Percentiles rank a stretch among this genome's conserved stretches.
Evolutionary conservation across 2,797 vertebrate genomes (phyloP).

Genomic region (Scomberomorus guttatus): DNA sequence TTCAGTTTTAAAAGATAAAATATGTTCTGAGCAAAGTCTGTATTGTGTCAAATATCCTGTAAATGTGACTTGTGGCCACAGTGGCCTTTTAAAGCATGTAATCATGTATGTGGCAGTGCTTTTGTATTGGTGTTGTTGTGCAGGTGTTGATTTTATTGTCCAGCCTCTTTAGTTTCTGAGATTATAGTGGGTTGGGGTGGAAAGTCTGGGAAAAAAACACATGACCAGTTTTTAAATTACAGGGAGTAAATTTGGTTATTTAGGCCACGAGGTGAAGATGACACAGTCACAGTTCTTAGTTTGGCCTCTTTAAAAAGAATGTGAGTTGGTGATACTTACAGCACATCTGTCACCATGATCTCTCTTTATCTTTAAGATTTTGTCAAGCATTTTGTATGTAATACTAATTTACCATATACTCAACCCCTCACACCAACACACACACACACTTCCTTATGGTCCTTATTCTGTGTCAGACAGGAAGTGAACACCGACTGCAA

Average conservation of each 20-base stretch:
- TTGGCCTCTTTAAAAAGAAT: neutral
- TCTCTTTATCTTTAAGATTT: neutral
- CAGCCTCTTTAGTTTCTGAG: neutral
- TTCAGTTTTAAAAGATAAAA: neutral
- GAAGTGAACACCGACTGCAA: constrained; percentile 30
- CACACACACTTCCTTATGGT: constrained; percentile 14
- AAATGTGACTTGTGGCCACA: neutral
- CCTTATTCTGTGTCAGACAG: constrained; percentile 53
- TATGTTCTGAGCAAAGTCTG: neutral
- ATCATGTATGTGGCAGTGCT: no score
- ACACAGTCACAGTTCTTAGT: no score
- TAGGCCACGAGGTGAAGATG: no score
- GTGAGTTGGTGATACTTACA: neutral
- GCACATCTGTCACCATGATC: neutral
- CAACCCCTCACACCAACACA: constrained; percentile 16
- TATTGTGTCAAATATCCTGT: neutral
- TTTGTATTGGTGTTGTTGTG: no score
- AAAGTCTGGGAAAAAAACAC: neutral
- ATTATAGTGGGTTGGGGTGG: neutral
- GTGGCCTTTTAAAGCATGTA: neutral
- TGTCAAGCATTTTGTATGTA: constrained; percentile 10
- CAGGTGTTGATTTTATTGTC: neutral
- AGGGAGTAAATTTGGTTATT: no score
- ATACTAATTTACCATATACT: neutral
- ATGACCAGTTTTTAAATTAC: no score